Evolutionary conservation across 2,888 invertebrate genomes (phyloP), one percentile per base, ranked within the genome.

Genomic region (Athripsodes cinereus): DNA sequence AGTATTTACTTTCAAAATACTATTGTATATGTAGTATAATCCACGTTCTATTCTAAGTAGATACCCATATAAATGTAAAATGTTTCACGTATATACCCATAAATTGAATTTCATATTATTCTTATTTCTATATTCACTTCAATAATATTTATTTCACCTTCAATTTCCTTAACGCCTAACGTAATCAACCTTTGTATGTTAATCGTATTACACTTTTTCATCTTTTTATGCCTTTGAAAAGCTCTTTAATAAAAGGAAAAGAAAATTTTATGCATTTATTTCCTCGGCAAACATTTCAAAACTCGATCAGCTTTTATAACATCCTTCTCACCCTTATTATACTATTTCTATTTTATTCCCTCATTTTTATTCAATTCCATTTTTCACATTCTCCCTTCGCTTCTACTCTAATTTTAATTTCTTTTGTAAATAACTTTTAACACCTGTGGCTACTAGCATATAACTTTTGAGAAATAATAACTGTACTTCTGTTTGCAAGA

Each of bases 371-470:
- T 13, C 19, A 11, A 19, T 47, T 47, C 47, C 8, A 18, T n/a
- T 47, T 21, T 16, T 10, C 21, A 51, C 49, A 51, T 60, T 53
- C 50, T 40, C 46, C 52, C 52, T 60, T 49, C 49, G 18, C 19
- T 47, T 47, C 3, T 48, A 44, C 54, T 57, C 57, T 60, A 60
- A 60, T 60, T 60, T 60, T 52, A 52, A 59, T 53, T 56, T 40
- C 50, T 50, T 44, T 35, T 40, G 49, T 13, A 21, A 31, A 40
- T 13, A 40, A 46, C 48, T 11, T 44, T n/a, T 50, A 20, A 35
- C 57, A 60, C 57, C 57, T 60, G 60, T 54, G 57, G 47, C 60
- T 53, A n/a, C n/a, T n/a, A 44, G 47, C 22, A 44, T 58, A 53
- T 50, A 20, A 21, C 44, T 47, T 58, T 48, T 49, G 26, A 3